A percentile compares a stretch with the other conserved stretches of the same genome.
Evolutionary conservation across 2,797 vertebrate genomes (phyloP).

Genomic region (Lepus townsendii): DNA sequence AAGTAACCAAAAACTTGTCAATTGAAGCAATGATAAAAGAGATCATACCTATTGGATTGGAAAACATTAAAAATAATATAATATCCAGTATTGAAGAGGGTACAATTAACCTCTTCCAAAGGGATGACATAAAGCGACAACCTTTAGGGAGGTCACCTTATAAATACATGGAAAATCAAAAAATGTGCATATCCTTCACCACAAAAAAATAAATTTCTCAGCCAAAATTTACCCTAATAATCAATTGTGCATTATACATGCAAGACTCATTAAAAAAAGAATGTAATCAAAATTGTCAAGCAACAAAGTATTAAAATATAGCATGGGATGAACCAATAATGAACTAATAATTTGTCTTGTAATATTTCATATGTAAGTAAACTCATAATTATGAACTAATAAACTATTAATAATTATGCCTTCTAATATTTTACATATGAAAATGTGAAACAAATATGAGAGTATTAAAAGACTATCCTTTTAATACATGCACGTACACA

Average conservation of each 20-base stretch:
- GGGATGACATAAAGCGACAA: neutral
- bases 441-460: conserved; percentile 9
- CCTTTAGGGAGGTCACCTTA: neutral
- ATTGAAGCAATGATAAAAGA: neutral
- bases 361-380: conserved; percentile 14
- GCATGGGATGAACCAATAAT: conserved; percentile 1
- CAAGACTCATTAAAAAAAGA: neutral
- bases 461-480: neutral
- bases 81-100: neutral
- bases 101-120: neutral
- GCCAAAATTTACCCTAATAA: conserved; percentile 32
- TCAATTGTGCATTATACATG: neutral
- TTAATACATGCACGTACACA: neutral
- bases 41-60: neutral
- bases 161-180: neutral
- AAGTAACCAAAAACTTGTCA: neutral
- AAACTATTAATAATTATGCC: neutral
- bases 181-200: neutral
- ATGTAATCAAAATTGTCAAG: neutral
- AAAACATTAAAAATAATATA: neutral
- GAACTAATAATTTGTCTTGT: neutral
- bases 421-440: conserved; percentile 30
- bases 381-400: neutral
- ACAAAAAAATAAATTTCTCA: neutral
- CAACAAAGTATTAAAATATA: neutral